These are phyloP conservation scores for Fabriciana adippe DNA, from an alignment of 2,888 invertebrate genomes.

Conservation along the genomic window DNA sequence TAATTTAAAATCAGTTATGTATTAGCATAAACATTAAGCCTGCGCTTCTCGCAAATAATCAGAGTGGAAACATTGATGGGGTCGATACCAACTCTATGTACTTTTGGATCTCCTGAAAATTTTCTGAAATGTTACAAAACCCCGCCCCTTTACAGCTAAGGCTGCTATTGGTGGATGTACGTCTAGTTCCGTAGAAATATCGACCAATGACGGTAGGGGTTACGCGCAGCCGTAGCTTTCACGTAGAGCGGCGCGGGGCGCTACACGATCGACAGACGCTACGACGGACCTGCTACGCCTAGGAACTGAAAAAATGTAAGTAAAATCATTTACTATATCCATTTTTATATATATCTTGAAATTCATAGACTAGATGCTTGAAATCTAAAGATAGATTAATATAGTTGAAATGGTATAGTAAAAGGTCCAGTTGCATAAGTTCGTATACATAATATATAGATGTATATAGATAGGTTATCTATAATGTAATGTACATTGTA, in stretches of 20 bases:
- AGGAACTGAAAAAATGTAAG: constrained; percentile 76
- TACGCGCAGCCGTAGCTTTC: constrained; percentile 76
- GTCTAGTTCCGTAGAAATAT: constrained; percentile 61
- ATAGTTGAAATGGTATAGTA: too few species aligned
- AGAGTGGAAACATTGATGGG: constrained; percentile 57
- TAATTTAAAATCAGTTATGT: constrained; percentile 12
- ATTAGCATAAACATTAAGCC: constrained; percentile 32
- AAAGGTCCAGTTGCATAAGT: too few species aligned
- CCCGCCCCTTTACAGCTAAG: constrained; percentile 70
- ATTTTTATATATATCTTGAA: background rate
- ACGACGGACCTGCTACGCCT: constrained; percentile 71
- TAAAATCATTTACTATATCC: constrained; percentile 43
- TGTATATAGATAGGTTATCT: too few species aligned
- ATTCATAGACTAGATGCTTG: background rate
- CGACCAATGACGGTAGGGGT: constrained; percentile 67
- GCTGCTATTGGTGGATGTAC: constrained; percentile 63
- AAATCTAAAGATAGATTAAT: too few species aligned
- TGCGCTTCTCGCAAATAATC: constrained; percentile 47
- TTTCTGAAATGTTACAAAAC: constrained; percentile 76
- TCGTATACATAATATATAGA: too few species aligned
- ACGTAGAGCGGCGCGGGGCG: constrained; percentile 68
- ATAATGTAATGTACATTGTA: too few species aligned
- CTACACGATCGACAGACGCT: constrained; percentile 75
- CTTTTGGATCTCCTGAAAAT: constrained; percentile 72
- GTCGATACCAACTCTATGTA: constrained; percentile 55